Conservation (phyloP, 2,888 invertebrate species). For the Sipha maydis region DNA sequence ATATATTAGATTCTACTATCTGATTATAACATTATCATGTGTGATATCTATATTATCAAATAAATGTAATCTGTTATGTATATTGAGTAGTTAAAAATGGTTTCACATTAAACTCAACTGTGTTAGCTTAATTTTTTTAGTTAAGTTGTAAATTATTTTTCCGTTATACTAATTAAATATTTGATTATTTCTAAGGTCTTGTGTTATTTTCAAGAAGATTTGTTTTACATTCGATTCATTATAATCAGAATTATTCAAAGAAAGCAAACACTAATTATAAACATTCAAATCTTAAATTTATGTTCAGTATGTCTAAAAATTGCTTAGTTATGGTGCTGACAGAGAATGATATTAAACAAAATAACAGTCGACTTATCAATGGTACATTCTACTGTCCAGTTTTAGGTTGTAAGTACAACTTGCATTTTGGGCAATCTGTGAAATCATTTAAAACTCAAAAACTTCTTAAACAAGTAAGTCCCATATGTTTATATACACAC, state of each 20-base stretch:
- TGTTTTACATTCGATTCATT: no score
- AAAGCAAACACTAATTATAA: no score
- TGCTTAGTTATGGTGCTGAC: constrained; percentile 11
- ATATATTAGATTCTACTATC: no score
- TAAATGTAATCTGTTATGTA: no score
- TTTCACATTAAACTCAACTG: no score
- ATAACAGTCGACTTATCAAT: not conserved
- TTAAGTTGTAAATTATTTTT: not conserved
- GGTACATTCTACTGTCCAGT: constrained; percentile 34
- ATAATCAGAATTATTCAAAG: no score
- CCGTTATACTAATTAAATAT: not conserved
- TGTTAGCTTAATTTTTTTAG: no score
- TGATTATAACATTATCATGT: no score
- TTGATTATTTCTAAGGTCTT: not conserved
- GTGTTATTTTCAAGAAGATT: not conserved
- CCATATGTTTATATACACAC: not conserved
- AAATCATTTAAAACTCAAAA: constrained; percentile 44
- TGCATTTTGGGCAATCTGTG: not conserved
- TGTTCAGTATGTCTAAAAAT: constrained; percentile 7
- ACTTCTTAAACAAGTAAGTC: constrained; percentile 52
- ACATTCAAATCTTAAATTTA: not conserved
- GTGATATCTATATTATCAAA: no score
- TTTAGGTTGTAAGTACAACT: constrained; percentile 46
- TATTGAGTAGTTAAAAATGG: no score
- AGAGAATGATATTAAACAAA: not conserved